These are phyloP conservation scores for Clistopyga incitator DNA, from an alignment of 2,888 invertebrate species.

Conservation along the genomic window DNA sequence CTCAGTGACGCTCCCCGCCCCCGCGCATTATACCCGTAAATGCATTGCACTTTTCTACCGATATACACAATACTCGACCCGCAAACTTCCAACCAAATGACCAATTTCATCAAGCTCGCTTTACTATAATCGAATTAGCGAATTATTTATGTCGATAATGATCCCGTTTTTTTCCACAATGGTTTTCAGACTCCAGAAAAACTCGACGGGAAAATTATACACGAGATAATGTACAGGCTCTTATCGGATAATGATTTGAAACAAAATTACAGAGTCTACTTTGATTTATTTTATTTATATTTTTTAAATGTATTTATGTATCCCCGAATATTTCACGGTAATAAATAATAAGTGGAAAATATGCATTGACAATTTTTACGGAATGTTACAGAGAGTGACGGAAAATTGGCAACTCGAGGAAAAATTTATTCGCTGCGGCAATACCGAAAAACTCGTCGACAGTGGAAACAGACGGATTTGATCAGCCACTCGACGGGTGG, in stretches of 20 bases:
- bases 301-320: too few relatives aligned
- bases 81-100: constrained; percentile 28
- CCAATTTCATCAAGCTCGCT: constrained; percentile 46
- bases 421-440: not conserved
- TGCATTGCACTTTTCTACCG: constrained; percentile 31
- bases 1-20: constrained; percentile 21
- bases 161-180: too few relatives aligned
- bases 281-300: too few relatives aligned
- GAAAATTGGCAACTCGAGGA: not conserved
- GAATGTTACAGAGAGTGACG: not conserved
- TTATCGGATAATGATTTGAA: too few relatives aligned
- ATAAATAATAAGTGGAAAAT: too few relatives aligned
- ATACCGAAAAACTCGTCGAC: constrained; percentile 1
- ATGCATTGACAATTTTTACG: too few relatives aligned
- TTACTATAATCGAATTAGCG: constrained; percentile 40
- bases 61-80: constrained; percentile 17
- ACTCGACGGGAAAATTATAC: too few relatives aligned
- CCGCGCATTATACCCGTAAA: constrained; percentile 33
- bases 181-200: too few relatives aligned
- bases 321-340: too few relatives aligned
- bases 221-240: too few relatives aligned
- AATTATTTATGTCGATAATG: constrained; percentile 13
- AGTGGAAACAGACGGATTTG: constrained; percentile 51
- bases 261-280: too few relatives aligned
- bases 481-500: constrained; percentile 28